Conservation (phyloP, 2,797 vertebrate genomes). For the Aphelocoma californica region DNA sequence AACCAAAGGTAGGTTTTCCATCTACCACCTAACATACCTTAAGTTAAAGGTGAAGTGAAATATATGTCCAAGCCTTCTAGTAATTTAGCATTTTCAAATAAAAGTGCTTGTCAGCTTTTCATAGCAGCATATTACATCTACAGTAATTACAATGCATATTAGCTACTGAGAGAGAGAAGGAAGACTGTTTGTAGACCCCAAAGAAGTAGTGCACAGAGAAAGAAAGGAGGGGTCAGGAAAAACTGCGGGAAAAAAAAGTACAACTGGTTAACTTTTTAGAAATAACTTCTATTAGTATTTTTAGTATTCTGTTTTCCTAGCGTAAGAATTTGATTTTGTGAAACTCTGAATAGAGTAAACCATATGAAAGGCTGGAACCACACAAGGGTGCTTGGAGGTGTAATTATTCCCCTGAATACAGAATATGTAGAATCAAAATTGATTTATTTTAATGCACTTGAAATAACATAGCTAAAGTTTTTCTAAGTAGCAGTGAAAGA, state of each 20-base stretch:
- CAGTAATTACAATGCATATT: neutral
- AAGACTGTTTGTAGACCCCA: neutral
- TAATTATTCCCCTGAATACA: neutral
- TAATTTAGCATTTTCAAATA: neutral
- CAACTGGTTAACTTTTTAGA: neutral
- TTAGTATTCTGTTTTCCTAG: neutral
- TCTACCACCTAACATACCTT: neutral
- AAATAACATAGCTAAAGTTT: neutral
- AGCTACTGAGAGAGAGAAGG: neutral
- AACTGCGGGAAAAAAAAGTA: neutral
- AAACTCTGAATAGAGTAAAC: neutral
- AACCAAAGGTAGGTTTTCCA: neutral
- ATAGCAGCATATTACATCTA: neutral
- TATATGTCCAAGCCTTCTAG: neutral
- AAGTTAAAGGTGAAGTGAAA: neutral
- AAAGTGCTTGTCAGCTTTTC: neutral
- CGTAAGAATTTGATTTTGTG: neutral
- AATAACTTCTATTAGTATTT: neutral
- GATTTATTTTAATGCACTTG: neutral
- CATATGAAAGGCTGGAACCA: neutral
- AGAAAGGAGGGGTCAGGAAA: neutral
- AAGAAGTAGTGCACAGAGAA: neutral
- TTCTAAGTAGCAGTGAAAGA: neutral
- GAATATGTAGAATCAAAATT: neutral
- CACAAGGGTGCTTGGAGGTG: neutral